Evolutionary conservation across 2,113 vertebrate genomes (phyloP), one percentile per base, ranked within the genome.

Genomic region (Panurus biarmicus): DNA sequence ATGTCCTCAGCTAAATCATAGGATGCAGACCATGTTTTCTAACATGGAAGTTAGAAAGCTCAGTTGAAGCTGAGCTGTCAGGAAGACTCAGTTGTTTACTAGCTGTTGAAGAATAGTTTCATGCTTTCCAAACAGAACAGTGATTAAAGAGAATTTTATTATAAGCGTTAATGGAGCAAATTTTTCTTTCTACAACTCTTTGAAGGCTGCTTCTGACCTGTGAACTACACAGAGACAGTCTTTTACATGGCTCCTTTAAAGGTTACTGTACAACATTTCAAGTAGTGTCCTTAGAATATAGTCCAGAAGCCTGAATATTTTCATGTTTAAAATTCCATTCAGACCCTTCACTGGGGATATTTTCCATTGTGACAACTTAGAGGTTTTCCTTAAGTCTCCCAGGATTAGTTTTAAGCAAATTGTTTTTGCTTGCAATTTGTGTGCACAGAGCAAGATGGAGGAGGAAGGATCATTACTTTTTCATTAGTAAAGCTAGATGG

Each of bases 121-220:
- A 88, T n/a, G 60, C 50, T 91, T 78, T 83, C 56, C 1, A 9
- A 94, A 64, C 45, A 79, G 38, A 73, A 42, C 18, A 66, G 20
- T 45, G 58, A 87, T 87, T 91, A 94, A 73, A 61, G 42, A 79
- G 45, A 89, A 75, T 87, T 89, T 91, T 82, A 54, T 93, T 89
- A 15, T 22, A 72, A 61, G 28, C 1, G 0, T 56, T 60, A 94
- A 81, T 72, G n/a, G 17, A 69, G n/a, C 65, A 31, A 75, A 64
- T 15, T 45, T 94, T 76, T 89, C 17, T 78, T 85, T 67, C 31
- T 51, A 48, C 35, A 85, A 29, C 8, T 14, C 56, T 75, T 67
- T 69, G 50, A 78, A 71, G 53, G 29, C 31, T 93, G n/a, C 31
- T 91, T 56, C 44, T 90, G 48, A 78, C n/a, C 22, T 85, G 19